phyloP scores from a whole-genome alignment of 1,140 invertebrate genomes.

The Drosophila jambulina region DNA sequence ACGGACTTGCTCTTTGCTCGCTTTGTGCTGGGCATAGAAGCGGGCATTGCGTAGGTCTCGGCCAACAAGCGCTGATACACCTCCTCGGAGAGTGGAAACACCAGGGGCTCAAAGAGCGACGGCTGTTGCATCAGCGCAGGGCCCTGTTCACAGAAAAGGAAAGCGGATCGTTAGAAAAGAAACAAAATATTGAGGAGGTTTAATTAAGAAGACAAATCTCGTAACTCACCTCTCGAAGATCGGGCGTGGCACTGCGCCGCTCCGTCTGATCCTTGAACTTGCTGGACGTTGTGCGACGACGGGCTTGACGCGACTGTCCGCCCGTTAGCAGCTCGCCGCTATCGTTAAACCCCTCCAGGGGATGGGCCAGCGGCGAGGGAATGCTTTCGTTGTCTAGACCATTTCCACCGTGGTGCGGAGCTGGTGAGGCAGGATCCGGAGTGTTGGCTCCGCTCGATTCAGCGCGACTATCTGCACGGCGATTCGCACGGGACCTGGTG shows the following conservation, averaged over 20 bases:
- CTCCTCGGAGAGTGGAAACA: conserved; percentile 65
- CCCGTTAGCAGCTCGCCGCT: conserved; percentile 15
- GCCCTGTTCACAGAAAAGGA: background rate
- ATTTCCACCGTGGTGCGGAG: conserved; percentile 48
- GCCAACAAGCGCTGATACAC: conserved; percentile 53
- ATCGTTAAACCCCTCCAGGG: conserved; percentile 74
- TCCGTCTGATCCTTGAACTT: conserved; percentile 80
- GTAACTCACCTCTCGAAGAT: conserved; percentile 76
- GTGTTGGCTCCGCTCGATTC: conserved; percentile 91
- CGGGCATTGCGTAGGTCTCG: conserved; percentile 48
- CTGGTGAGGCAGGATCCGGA: conserved; percentile 87
- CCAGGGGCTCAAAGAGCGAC: conserved; percentile 54
- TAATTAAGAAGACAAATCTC: background rate
- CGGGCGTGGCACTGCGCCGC: conserved; percentile 83
- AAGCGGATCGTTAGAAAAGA: background rate
- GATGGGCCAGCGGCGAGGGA: conserved; percentile 87
- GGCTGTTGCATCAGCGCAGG: conserved; percentile 30
- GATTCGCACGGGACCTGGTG: conserved; percentile 87
- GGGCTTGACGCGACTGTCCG: conserved; percentile 71
- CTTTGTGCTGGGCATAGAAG: conserved; percentile 25
- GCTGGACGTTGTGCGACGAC: conserved; percentile 84
- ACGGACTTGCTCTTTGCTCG: conserved; percentile 68
- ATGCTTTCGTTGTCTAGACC: conserved; percentile 83
- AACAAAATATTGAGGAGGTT: background rate
- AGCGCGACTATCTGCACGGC: conserved; percentile 89